Evolutionary conservation across 2,888 invertebrate species (phyloP).

Genomic region (Dyspetes luteomarginatus): DNA sequence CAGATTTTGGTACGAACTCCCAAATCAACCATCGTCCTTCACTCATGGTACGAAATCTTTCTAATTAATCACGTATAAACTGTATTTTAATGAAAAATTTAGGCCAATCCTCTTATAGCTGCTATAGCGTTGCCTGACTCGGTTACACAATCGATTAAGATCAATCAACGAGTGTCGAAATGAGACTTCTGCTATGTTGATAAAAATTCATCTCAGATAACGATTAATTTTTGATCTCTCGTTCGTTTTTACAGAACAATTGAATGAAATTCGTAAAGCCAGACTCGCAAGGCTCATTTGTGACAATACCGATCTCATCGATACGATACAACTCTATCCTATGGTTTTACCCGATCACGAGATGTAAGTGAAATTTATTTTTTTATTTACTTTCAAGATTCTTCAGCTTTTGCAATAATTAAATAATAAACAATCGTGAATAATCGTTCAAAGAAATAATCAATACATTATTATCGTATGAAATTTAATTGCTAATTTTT

Average conservation of each 20-base stretch:
- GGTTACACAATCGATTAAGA: too few species aligned
- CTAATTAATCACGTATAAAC: background rate
- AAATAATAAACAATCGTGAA: too few species aligned
- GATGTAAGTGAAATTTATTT: conserved; percentile 88
- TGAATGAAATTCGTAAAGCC: conserved; percentile 92
- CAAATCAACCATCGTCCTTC: conserved; percentile 96
- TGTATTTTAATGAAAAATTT: too few species aligned
- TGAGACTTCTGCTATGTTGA: too few species aligned
- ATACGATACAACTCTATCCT: conserved; percentile 95
- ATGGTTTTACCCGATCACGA: conserved; percentile 97
- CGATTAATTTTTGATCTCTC: background rate
- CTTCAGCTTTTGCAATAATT: too few species aligned
- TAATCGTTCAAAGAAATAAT: too few species aligned
- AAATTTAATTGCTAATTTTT: too few species aligned
- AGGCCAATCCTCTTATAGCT: too few species aligned
- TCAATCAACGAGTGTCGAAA: too few species aligned
- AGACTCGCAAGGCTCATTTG: conserved; percentile 93
- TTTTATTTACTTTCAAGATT: too few species aligned
- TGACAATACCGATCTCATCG: conserved; percentile 96
- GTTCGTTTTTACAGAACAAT: conserved; percentile 86
- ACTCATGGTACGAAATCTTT: conserved; percentile 85
- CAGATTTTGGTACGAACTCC: conserved; percentile 97
- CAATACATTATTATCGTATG: too few species aligned
- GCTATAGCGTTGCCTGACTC: too few species aligned
- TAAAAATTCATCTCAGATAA: conserved; percentile 11